Conservation (phyloP, 2,113 vertebrate genomes). For the Lucifuga dentata region DNA sequence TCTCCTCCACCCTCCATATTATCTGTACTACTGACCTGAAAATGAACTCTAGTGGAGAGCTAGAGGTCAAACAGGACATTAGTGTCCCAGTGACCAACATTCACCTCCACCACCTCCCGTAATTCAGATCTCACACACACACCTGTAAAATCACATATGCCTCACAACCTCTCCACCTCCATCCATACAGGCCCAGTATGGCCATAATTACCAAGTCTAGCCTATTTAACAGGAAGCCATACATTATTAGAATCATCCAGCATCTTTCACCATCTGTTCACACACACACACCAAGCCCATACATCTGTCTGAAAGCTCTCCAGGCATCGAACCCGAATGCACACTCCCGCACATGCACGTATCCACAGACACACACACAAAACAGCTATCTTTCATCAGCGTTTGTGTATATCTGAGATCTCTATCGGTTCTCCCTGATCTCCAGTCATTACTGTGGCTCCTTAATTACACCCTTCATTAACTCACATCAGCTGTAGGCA, state of each 20-base stretch:
- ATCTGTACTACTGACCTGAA: constrained; percentile 62
- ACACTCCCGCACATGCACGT: constrained; percentile 19
- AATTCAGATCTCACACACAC: constrained; percentile 43
- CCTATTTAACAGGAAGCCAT: constrained; percentile 68
- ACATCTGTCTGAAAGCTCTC: constrained; percentile 51
- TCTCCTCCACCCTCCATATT: constrained; percentile 42
- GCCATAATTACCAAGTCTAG: constrained; percentile 61
- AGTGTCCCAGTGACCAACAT: constrained; percentile 68
- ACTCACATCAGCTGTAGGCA: constrained; percentile 72
- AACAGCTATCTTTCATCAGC: constrained; percentile 74
- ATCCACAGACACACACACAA: constrained; percentile 9
- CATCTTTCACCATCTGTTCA: constrained; percentile 48
- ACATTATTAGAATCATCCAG: constrained; percentile 61
- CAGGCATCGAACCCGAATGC: constrained; percentile 29
- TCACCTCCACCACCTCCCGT: constrained; percentile 58
- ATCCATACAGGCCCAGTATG: constrained; percentile 12
- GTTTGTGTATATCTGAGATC: constrained; percentile 80
- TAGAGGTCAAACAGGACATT: constrained; percentile 71
- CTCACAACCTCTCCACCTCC: constrained; percentile 42
- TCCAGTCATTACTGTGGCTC: constrained; percentile 75
- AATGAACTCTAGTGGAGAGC: constrained; percentile 63
- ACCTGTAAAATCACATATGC: constrained; percentile 28
- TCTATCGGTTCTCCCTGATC: constrained; percentile 74
- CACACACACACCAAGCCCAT: constrained; percentile 34
- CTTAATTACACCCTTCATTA: constrained; percentile 84